Evolutionary conservation across 2,113 vertebrate species (phyloP), one percentile per base, ranked within the genome.

Genomic region (Eidolon helvum): DNA sequence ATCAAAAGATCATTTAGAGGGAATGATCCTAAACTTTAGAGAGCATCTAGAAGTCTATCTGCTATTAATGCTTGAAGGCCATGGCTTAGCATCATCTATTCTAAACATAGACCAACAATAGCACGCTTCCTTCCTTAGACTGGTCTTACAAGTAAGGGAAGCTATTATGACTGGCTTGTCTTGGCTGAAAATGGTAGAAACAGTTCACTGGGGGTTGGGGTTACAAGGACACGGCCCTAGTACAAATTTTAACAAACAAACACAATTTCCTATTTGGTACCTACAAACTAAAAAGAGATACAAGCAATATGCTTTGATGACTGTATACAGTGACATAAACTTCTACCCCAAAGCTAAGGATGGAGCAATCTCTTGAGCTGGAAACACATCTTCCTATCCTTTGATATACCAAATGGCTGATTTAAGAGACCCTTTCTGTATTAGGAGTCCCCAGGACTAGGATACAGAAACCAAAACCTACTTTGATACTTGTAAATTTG

Each of bases 101-200:
- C 96, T 96, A 97, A 98, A 96, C 57, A 95, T 91, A 98, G 96
- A 53, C 35, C 38, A 89, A 93, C 91, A 96, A 97, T 93, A 93
- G 86, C 35, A 10, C 26, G 50, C 65, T 98, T 96, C 96, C 95
- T 97, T 97, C 95, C 96, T 94, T 43, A 55, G 74, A 35, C 0
- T 33, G 63, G 68, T 59, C 72, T 90, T 94, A 40, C 12, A 88
- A 68, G 82, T 55, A 53, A 80, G 72, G 78, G 77, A 93, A 92
- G 69, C 43, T 48, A 10, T 7, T 66, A 80, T 87, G 53, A 90
- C 33, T 53, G 45, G 38, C 40, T 88, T 33, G 6, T 88, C 68
- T 48, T 74, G 57, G 72, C 43, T 94, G 87, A 43, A 33, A 65
- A 12, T 14, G 10, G 28, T 14, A 66, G 75, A 61, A 48, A 78